These are phyloP conservation scores for Zingel zingel DNA, from an alignment of 2,113 vertebrate genomes.

Conservation along the genomic window DNA sequence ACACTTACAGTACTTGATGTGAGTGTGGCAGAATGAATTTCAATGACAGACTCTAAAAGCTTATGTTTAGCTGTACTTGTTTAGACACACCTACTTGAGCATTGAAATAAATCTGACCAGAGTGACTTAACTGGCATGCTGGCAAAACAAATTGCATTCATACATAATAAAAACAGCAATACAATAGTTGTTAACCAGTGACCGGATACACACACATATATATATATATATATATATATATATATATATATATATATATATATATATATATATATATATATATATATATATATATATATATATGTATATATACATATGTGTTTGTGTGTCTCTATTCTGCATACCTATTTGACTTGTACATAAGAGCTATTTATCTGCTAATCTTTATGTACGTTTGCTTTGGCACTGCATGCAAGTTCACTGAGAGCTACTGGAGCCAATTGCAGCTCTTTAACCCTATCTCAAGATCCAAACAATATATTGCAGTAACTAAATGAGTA, in stretches of 20 bases:
- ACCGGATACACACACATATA: too few species aligned
- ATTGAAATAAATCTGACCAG: neutral
- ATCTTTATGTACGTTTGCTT: neutral
- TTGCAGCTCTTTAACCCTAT: neutral
- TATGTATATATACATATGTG: too few species aligned
- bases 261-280: too few species aligned
- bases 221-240: too few species aligned
- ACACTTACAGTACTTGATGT: slow-evolving; percentile 40
- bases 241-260: too few species aligned
- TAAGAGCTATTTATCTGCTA: neutral
- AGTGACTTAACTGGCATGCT: neutral
- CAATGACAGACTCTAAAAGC: slow-evolving; percentile 44
- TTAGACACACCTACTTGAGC: slow-evolving; percentile 28
- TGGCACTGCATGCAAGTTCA: neutral
- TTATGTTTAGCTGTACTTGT: slow-evolving; percentile 37
- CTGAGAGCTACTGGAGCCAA: too few species aligned
- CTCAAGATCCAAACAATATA: neutral
- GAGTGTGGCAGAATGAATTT: slow-evolving; percentile 51
- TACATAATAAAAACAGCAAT: neutral
- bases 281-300: too few species aligned
- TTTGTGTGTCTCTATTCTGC: neutral
- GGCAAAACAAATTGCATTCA: neutral
- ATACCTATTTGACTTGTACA: neutral
- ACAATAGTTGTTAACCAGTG: too few species aligned
- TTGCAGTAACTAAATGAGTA: neutral